phyloP scores from a whole-genome alignment of 92 coral and sea anemone species.

The Heliopora coerulea region DNA sequence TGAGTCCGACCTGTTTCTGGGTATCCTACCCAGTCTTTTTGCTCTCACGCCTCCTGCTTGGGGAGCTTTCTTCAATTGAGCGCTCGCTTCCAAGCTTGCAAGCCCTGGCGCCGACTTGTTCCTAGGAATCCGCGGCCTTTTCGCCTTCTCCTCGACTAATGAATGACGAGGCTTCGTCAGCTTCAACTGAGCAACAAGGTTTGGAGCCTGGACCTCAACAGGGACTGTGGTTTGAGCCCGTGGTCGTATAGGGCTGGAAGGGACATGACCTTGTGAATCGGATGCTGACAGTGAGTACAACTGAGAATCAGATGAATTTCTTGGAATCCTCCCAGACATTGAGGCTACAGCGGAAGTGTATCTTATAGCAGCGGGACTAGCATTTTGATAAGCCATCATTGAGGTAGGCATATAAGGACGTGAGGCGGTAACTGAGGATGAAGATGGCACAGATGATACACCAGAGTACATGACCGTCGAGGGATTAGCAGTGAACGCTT shows the following conservation, averaged over 20 bases:
- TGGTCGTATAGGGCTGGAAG: conserved; percentile 42
- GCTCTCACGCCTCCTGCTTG: conserved; percentile 35
- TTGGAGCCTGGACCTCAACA: conserved; percentile 93
- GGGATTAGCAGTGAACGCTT: neutral
- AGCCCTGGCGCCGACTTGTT: conserved; percentile 54
- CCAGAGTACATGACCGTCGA: neutral
- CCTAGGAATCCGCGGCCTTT: conserved; percentile 26
- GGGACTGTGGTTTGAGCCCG: conserved; percentile 74
- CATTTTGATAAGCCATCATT: neutral
- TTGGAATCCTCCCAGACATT: conserved; percentile 63
- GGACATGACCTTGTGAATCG: conserved; percentile 53
- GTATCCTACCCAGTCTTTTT: conserved; percentile 56
- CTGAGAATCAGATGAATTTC: conserved; percentile 94
- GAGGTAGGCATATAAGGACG: conserved; percentile 16
- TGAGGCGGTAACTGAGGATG: conserved; percentile 7
- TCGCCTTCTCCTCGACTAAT: conserved; percentile 27
- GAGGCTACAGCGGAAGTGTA: conserved; percentile 6
- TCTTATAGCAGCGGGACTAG: conserved; percentile 6
- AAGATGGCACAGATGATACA: neutral
- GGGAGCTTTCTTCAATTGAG: conserved; percentile 72
- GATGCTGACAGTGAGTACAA: conserved; percentile 69
- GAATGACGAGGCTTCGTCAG: conserved; percentile 59
- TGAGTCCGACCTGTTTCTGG: conserved; percentile 96
- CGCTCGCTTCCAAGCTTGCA: conserved; percentile 46
- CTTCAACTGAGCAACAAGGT: conserved; percentile 91